Evolutionary conservation across 2,888 invertebrate genomes (phyloP).

Genomic region (Amiota minor): DNA sequence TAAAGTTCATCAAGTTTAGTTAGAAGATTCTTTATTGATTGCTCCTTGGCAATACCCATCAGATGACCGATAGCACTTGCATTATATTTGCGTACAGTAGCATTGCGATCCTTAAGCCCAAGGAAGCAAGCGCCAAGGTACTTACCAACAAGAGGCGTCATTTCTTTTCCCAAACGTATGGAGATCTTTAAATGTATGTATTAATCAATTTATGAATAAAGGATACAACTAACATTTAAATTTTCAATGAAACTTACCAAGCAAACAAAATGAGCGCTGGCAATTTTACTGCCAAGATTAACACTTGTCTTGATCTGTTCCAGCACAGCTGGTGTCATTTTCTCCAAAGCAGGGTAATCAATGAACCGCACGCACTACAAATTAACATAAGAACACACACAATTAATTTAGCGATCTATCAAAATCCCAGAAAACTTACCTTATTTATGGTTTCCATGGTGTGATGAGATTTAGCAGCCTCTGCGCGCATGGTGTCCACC

Average conservation of each 20-base stretch:
- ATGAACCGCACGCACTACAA: slow-evolving; percentile 80
- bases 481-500: slow-evolving; percentile 86
- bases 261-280: slow-evolving; percentile 85
- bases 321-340: slow-evolving; percentile 85
- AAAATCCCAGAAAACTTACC: slow-evolving; percentile 72
- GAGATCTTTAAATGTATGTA: slow-evolving; percentile 59
- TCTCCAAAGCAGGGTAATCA: slow-evolving; percentile 83
- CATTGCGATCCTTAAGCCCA: slow-evolving; percentile 88
- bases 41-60: slow-evolving; percentile 83
- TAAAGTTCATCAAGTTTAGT: slow-evolving; percentile 76
- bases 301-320: slow-evolving; percentile 87
- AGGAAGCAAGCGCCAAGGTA: slow-evolving; percentile 77
- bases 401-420: not conserved
- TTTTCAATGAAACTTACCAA: slow-evolving; percentile 75
- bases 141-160: slow-evolving; percentile 77
- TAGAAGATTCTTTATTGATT: slow-evolving; percentile 77
- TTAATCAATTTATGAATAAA: slow-evolving; percentile 48
- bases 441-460: slow-evolving; percentile 91
- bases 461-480: slow-evolving; percentile 87
- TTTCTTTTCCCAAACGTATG: slow-evolving; percentile 75
- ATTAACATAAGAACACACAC: not conserved
- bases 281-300: slow-evolving; percentile 88
- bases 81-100: slow-evolving; percentile 87
- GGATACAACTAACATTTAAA: too few relatives aligned
- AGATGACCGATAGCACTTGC: slow-evolving; percentile 89